Conservation (phyloP, 2,888 invertebrate genomes). For the Chloromyia formosa region DNA sequence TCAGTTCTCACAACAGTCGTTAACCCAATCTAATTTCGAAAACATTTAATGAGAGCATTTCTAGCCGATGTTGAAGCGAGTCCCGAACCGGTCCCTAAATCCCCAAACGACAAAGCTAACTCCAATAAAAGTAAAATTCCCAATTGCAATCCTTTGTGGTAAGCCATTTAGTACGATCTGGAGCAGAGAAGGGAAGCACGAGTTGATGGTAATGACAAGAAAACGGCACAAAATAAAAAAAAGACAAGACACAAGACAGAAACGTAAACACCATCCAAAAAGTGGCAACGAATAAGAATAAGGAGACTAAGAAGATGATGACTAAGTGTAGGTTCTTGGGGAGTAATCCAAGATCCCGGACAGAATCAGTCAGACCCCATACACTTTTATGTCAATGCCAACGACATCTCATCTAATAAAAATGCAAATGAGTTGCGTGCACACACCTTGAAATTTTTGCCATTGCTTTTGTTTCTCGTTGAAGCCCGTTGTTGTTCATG, state of each 20-base stretch:
- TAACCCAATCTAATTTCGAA: constrained; percentile 36
- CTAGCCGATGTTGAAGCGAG: not conserved
- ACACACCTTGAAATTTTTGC: constrained; percentile 48
- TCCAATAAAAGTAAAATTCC: constrained; percentile 40
- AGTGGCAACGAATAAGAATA: constrained; percentile 34
- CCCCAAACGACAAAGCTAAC: not conserved
- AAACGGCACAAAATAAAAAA: constrained; percentile 32
- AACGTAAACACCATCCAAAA: constrained; percentile 38
- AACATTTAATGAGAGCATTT: constrained; percentile 35
- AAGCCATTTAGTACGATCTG: constrained; percentile 17
- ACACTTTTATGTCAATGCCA: constrained; percentile 5
- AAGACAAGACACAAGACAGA: constrained; percentile 20
- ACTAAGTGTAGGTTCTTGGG: constrained; percentile 17
- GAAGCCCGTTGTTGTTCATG: constrained; percentile 6
- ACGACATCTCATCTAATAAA: constrained; percentile 47
- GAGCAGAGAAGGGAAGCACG: constrained; percentile 1
- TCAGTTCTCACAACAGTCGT: constrained; percentile 26
- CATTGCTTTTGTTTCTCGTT: constrained; percentile 39
- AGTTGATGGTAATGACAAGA: constrained; percentile 13
- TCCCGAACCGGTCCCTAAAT: constrained; percentile 7
- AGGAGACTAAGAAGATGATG: constrained; percentile 7
- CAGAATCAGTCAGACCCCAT: constrained; percentile 17
- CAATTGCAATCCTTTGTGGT: constrained; percentile 44
- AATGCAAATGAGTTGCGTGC: constrained; percentile 50
- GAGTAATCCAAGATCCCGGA: not conserved